Percentiles rank a stretch among this genome's conserved stretches.
These are phyloP conservation scores for Siderastrea siderea DNA, from an alignment of 92 coral and sea anemone genomes.

Conservation along the genomic window DNA sequence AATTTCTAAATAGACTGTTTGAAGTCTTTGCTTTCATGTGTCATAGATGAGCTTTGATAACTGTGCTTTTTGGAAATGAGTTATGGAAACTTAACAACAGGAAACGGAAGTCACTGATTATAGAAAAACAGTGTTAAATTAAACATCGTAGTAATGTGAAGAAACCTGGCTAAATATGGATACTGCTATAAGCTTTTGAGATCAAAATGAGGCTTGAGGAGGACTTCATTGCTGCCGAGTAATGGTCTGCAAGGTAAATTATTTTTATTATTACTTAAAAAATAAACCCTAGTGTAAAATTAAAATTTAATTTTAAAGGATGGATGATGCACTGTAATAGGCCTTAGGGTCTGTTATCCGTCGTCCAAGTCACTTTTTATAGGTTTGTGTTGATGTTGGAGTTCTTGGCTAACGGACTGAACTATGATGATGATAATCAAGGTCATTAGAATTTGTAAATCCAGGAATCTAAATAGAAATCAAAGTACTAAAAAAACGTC, in stretches of 20 bases:
- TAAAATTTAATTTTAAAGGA: neutral
- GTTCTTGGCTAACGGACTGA: neutral
- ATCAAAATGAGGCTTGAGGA: conserved; percentile 30
- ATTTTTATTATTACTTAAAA: neutral
- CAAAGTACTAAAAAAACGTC: too few relatives aligned
- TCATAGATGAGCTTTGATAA: neutral
- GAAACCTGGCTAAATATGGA: conserved; percentile 44
- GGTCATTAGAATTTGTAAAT: too few relatives aligned
- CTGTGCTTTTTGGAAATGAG: neutral
- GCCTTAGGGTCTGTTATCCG: neutral
- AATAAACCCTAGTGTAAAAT: neutral
- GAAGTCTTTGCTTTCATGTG: too few relatives aligned
- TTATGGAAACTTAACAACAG: neutral
- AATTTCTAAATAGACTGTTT: neutral
- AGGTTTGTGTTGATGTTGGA: neutral
- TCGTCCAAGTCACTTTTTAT: neutral
- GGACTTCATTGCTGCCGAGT: conserved; percentile 35
- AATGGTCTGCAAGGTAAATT: conserved; percentile 50
- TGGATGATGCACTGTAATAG: neutral
- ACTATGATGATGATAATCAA: too few relatives aligned
- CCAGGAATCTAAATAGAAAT: too few relatives aligned
- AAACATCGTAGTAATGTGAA: conserved; percentile 14
- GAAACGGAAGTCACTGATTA: neutral
- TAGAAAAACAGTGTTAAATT: neutral
- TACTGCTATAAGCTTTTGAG: conserved; percentile 27